Percentiles rank a stretch among this genome's conserved stretches.
Conservation (phyloP, 2,797 vertebrate species). For the Sebastes goodei region DNA sequence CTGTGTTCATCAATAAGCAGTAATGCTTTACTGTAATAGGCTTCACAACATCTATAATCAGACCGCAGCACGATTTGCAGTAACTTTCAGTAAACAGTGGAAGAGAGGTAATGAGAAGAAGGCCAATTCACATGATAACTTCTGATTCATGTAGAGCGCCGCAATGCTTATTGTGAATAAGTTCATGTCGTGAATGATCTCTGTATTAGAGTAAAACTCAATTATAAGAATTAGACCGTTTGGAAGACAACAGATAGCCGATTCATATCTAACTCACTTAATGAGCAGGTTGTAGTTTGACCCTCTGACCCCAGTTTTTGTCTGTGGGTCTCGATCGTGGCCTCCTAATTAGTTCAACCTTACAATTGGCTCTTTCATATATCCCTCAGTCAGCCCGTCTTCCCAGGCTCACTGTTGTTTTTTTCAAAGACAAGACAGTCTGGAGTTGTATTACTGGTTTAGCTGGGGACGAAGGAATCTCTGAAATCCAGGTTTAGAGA, state of each 20-base stretch:
- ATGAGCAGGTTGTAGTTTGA: constrained; percentile 40
- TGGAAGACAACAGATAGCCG: constrained; percentile 46
- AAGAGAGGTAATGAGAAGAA: not conserved
- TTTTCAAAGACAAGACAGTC: constrained; percentile 1
- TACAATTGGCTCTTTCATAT: constrained; percentile 63
- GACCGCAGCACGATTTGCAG: not conserved
- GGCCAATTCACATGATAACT: no score
- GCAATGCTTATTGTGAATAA: not conserved
- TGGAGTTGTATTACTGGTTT: constrained; percentile 25
- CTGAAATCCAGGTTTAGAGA: not conserved
- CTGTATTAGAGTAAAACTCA: not conserved
- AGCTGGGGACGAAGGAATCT: constrained; percentile 21
- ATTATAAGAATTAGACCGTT: constrained; percentile 1
- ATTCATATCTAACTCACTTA: constrained; percentile 43
- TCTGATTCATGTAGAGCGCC: no score
- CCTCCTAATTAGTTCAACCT: constrained; percentile 56
- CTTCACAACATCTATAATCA: not conserved
- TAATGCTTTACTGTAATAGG: not conserved
- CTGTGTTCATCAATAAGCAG: not conserved
- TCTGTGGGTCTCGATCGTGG: constrained; percentile 29
- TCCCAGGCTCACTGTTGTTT: constrained; percentile 29
- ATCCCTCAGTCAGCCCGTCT: not conserved
- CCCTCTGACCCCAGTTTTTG: constrained; percentile 49
- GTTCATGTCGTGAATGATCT: not conserved
- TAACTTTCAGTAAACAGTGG: not conserved